A percentile compares a stretch with the other conserved stretches of the same genome.
Conservation (phyloP, 2,113 vertebrate genomes). For the Salvator merianae region DNA sequence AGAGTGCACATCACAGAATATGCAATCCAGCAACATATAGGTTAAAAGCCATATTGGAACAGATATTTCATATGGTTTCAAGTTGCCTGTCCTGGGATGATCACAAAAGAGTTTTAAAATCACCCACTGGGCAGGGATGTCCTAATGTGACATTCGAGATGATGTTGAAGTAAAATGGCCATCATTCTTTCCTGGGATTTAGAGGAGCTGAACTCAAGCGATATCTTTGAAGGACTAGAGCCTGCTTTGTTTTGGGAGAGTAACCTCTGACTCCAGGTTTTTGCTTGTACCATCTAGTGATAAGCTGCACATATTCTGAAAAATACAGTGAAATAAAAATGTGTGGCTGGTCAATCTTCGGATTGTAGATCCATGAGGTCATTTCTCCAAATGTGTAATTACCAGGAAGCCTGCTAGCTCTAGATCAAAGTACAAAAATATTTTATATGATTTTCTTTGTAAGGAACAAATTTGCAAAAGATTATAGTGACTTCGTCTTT, state of each 20-base stretch:
- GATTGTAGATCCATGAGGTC: not conserved
- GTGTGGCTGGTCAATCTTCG: not conserved
- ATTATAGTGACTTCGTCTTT: not conserved
- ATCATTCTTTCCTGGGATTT: too few species aligned
- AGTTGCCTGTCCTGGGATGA: not conserved
- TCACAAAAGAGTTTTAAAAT: not conserved
- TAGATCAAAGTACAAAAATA: not conserved
- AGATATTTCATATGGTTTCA: not conserved
- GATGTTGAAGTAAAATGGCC: too few species aligned
- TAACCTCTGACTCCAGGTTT: too few species aligned
- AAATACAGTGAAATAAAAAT: constrained; percentile 12
- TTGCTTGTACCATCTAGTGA: not conserved
- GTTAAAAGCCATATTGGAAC: not conserved
- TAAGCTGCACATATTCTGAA: constrained; percentile 30
- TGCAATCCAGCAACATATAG: not conserved
- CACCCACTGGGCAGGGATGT: too few species aligned
- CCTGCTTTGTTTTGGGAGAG: too few species aligned
- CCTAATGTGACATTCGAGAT: too few species aligned
- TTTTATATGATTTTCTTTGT: not conserved
- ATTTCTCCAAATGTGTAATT: constrained; percentile 10
- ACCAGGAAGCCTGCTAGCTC: not conserved
- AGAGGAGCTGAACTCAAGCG: too few species aligned
- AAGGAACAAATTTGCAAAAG: not conserved
- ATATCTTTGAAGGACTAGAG: too few species aligned
- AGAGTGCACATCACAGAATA: not conserved